Base-by-base conservation (phyloP, 2,113 vertebrate genomes). In the Pluvianellus socialis region DNA sequence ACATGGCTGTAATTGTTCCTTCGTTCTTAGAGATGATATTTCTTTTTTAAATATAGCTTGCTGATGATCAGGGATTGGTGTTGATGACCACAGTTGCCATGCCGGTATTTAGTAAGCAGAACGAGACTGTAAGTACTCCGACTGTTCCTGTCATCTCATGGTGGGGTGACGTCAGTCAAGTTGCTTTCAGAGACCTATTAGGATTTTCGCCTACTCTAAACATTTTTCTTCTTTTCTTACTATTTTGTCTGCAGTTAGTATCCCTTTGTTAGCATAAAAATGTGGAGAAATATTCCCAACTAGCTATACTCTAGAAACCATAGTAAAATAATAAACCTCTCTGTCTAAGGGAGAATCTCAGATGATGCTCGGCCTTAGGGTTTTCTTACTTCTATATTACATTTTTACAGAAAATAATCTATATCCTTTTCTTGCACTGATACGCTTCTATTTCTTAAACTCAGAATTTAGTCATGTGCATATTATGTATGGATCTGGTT, bases 21-120 rank as follows among this genome's bases (percentile, higher is more conserved):
- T 75, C 30, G 65, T 95, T 86, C 88, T 96, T 50, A 95, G 79
- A 95, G 30, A 52, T 1, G 73, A 79, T 93, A 65, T 88, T 95
- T 97, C 95, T 95, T 71, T 98, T 82, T 94, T 86, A 92, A 92
- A 91, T 97, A 91, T 95, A 99, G 99, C 93, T 99, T 97, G 98
- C 99, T 9, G 98, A 99, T 42, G 99, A 98, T 95, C 98, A 99
- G 96, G 98, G 98, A 91, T 98, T 99, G 38, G 98, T 99, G 94
- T 96, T 99, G 97, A 99, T 99, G 99, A 99, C 99, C 74, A 99
- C 99, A 6, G 99, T 99, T 65, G 99, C 99, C 71, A 99, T 99
- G 99, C 99, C 99, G 7, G 99, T 99, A 79, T 99, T 99, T 97
- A 99, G 99, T 97, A 99, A 99, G 94, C 99, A 99, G 98, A 99